Percentiles rank a stretch among this genome's conserved stretches.
Conservation (phyloP, 2,113 vertebrate species). For the Pteronura brasiliensis region DNA sequence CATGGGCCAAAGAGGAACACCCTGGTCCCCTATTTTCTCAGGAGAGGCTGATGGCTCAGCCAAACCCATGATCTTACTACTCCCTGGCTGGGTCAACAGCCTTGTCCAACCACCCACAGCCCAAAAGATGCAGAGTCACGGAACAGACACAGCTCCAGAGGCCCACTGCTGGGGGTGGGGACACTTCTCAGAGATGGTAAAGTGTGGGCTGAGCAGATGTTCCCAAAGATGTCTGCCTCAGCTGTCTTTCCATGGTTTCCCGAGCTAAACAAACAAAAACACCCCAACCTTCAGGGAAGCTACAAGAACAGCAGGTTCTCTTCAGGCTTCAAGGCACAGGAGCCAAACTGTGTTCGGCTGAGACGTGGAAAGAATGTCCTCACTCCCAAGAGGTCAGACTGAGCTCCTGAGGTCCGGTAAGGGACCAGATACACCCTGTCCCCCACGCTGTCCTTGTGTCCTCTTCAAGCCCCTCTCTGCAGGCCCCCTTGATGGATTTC, state of each 20-base stretch:
- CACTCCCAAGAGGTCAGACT: not conserved
- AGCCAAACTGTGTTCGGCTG: not conserved
- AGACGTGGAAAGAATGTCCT: not conserved
- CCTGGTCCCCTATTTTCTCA: not conserved
- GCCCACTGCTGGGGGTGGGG: not conserved
- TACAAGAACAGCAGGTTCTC: not conserved
- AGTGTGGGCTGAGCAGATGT: not conserved
- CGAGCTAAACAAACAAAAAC: slow-evolving; percentile 4
- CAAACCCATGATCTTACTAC: not conserved
- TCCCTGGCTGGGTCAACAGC: not conserved
- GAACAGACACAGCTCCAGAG: not conserved
- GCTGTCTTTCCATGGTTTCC: not conserved
- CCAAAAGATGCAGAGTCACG: not conserved
- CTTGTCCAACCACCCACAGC: not conserved
- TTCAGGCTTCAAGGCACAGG: not conserved
- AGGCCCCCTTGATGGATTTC: not conserved
- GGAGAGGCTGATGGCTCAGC: not conserved
- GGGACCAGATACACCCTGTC: not conserved
- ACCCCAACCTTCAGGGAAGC: not conserved
- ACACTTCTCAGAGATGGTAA: not conserved
- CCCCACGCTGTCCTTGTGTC: not conserved
- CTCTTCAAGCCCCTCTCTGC: not conserved
- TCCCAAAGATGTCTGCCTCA: not conserved
- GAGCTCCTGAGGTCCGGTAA: not conserved
- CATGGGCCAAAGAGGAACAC: not conserved